phyloP scores from a whole-genome alignment of 2,797 vertebrate species.

The Accipiter minullus region DNA sequence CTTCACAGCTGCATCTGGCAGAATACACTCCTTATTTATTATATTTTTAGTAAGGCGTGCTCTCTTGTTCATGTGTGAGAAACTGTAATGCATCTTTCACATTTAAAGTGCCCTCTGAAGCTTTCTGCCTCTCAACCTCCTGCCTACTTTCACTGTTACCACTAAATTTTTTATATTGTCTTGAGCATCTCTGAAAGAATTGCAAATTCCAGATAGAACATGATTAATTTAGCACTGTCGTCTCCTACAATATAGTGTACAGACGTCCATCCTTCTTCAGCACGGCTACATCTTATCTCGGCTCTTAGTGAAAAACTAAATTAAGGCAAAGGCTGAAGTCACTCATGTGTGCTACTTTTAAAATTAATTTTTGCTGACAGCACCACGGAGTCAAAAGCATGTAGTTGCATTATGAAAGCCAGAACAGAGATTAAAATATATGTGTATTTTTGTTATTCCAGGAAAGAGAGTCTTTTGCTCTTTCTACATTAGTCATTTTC shows the following conservation, averaged over 20 bases:
- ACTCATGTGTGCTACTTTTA: slow-evolving; percentile 65
- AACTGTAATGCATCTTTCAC: slow-evolving; percentile 79
- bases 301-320: slow-evolving; percentile 74
- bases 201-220: slow-evolving; percentile 92
- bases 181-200: slow-evolving; percentile 94
- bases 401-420: slow-evolving; percentile 62
- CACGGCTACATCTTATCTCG: slow-evolving; percentile 20
- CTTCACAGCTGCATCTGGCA: slow-evolving; percentile 58
- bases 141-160: slow-evolving; percentile 80
- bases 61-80: slow-evolving; percentile 72
- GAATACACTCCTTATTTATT: slow-evolving; percentile 59
- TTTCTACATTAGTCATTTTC: slow-evolving; percentile 61
- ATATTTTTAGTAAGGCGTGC: slow-evolving; percentile 68
- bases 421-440: slow-evolving; percentile 68
- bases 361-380: slow-evolving; percentile 79
- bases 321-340: slow-evolving; percentile 68
- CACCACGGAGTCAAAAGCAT: slow-evolving; percentile 60
- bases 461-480: slow-evolving; percentile 59
- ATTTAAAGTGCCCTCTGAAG: slow-evolving; percentile 78
- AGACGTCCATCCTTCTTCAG: slow-evolving; percentile 76
- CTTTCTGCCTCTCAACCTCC: slow-evolving; percentile 78
- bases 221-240: slow-evolving; percentile 93
- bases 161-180: slow-evolving; percentile 96
- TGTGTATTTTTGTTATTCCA: slow-evolving; percentile 65
- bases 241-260: slow-evolving; percentile 80